These are phyloP conservation scores for Lethenteron reissneri DNA, from an alignment of 2,113 vertebrate species.

Conservation along the genomic window DNA sequence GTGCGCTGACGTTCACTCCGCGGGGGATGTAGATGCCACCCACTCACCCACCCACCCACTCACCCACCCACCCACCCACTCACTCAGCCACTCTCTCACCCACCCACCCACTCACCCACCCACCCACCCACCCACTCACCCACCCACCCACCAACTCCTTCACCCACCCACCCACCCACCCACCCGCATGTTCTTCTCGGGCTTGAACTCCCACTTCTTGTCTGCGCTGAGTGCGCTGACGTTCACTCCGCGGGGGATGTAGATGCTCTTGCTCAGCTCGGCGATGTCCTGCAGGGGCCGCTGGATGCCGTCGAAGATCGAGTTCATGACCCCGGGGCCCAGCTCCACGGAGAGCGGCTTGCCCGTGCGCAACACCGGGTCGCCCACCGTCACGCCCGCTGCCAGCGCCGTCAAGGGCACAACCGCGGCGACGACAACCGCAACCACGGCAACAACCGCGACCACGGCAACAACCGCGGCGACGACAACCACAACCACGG, in stretches of 20 bases:
- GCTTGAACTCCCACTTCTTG: constrained; percentile 74
- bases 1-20: no score
- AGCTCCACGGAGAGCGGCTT: constrained; percentile 87
- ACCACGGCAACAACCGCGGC: no score
- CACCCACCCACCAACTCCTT: constrained; percentile 41
- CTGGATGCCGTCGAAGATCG: constrained; percentile 97
- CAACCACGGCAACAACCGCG: no score
- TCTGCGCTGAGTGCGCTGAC: constrained; percentile 72
- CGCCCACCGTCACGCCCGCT: constrained; percentile 88
- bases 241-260: constrained; percentile 86
- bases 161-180: constrained; percentile 12
- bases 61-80: no score
- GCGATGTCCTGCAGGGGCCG: constrained; percentile 81
- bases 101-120: no score
- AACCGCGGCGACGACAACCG: no score
- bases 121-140: no score
- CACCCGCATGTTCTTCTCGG: constrained; percentile 59
- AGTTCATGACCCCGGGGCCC: constrained; percentile 89
- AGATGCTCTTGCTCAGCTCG: constrained; percentile 65
- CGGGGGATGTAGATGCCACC: no score
- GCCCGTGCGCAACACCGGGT: constrained; percentile 80
- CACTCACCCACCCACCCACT: no score
- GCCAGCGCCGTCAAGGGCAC: neutral
- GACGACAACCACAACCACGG: no score
- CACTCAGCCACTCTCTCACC: no score